A percentile compares a stretch with the other conserved stretches of the same genome.
Conservation (phyloP, 2,113 vertebrate species). For the Atlantisia rogersi region DNA sequence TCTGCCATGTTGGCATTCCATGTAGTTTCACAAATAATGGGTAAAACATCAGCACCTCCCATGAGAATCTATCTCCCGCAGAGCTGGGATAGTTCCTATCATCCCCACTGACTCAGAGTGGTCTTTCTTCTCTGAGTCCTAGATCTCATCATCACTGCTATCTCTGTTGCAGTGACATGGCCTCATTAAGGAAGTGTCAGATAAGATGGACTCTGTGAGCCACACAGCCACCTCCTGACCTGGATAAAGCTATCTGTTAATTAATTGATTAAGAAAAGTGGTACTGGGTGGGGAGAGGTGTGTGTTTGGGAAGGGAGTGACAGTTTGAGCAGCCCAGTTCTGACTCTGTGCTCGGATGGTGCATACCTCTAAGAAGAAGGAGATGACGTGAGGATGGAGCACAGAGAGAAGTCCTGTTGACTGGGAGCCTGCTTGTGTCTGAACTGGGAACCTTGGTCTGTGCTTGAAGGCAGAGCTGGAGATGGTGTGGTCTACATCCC, state of each 20-base stretch:
- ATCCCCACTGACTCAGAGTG: not conserved
- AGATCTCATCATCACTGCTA: not conserved
- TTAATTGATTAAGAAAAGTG: not conserved
- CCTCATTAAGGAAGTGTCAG: not conserved
- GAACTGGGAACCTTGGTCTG: not conserved
- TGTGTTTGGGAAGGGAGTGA: not conserved
- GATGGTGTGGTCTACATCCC: not conserved
- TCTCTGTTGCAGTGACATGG: not conserved
- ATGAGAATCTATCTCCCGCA: not conserved
- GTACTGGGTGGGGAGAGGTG: not conserved
- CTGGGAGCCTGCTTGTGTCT: not conserved
- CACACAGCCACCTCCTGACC: not conserved
- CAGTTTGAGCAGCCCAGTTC: not conserved
- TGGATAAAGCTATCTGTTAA: not conserved
- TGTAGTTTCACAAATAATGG: conserved; percentile 35
- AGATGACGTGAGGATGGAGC: not conserved
- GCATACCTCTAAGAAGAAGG: not conserved
- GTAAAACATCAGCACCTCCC: not conserved
- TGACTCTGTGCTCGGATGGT: not conserved
- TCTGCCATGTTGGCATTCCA: not conserved
- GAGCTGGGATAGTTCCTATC: not conserved
- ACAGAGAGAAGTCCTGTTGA: not conserved
- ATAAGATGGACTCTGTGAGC: conserved; percentile 1
- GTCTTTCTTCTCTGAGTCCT: not conserved
- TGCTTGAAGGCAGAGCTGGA: not conserved